Percentiles rank a stretch among this genome's conserved stretches.
Evolutionary conservation across 1,140 invertebrate species (phyloP).

Genomic region (Drosophila kanapiae): DNA sequence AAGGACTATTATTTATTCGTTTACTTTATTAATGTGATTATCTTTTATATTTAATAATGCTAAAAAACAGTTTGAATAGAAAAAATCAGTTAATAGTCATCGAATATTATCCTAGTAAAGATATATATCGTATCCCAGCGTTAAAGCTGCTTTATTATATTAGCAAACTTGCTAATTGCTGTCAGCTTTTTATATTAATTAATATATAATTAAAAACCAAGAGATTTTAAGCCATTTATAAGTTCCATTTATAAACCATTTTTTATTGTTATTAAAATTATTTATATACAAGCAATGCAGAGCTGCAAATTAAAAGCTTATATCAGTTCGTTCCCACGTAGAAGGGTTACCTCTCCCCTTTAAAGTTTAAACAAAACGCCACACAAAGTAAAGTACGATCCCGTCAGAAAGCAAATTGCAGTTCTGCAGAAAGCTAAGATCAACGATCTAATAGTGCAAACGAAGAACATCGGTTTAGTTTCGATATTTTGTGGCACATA

Average conservation of each 20-base stretch:
- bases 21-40: constrained; percentile 22
- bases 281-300: constrained; percentile 40
- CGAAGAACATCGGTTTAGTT: constrained; percentile 11
- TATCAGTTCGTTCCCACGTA: constrained; percentile 14
- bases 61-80: constrained; percentile 27
- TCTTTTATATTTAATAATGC: not conserved
- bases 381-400: constrained; percentile 10
- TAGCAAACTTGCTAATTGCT: constrained; percentile 18
- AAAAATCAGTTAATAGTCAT: constrained; percentile 15
- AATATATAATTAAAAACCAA: constrained; percentile 5
- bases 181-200: constrained; percentile 17
- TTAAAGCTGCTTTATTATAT: constrained; percentile 12
- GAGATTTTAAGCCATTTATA: constrained; percentile 2
- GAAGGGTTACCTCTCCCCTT: constrained; percentile 18
- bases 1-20: constrained; percentile 14
- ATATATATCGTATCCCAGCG: constrained; percentile 17
- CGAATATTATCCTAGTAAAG: constrained; percentile 3
- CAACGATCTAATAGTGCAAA: constrained; percentile 31
- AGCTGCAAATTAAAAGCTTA: constrained; percentile 40
- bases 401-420: constrained; percentile 20
- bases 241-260: constrained; percentile 8
- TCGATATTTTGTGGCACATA: constrained; percentile 5
- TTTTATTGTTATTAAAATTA: constrained; percentile 23
- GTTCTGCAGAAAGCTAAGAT: constrained; percentile 28
- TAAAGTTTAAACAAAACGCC: constrained; percentile 19